Evolutionary conservation across 2,797 vertebrate species (phyloP).

Genomic region (Neopelma chrysocephalum): DNA sequence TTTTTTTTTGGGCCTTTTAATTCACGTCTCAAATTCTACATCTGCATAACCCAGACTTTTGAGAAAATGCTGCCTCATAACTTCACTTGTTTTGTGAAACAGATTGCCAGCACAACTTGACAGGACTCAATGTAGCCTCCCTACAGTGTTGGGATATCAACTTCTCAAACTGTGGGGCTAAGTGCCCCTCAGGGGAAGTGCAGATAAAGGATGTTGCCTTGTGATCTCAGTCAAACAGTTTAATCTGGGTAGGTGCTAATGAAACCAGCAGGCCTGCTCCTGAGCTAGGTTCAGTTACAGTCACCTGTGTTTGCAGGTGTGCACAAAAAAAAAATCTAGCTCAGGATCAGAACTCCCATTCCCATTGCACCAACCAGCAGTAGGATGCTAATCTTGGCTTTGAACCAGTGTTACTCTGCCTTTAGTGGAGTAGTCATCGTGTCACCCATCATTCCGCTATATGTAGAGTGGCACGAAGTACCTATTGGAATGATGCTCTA

Average conservation of each 20-base stretch:
- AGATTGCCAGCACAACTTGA: not conserved
- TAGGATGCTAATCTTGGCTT: not conserved
- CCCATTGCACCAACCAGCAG: not conserved
- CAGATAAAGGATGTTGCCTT: not conserved
- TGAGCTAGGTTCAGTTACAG: not conserved
- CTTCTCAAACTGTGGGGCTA: not conserved
- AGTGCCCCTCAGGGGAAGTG: not conserved
- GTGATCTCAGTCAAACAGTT: not conserved
- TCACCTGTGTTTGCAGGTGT: not conserved
- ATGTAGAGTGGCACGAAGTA: not conserved
- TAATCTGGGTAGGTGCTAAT: not conserved
- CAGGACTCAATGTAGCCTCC: not conserved
- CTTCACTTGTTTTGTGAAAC: not conserved
- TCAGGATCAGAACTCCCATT: not conserved
- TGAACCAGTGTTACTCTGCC: not conserved
- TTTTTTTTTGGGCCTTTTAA: not conserved
- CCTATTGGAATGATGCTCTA: not conserved
- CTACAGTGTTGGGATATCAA: fast-evolving
- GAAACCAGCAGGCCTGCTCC: not conserved
- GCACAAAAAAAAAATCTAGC: not conserved
- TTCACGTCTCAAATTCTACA: not conserved
- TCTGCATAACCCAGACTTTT: not conserved
- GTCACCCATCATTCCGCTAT: not conserved
- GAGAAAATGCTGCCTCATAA: not conserved
- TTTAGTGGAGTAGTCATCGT: fast-evolving